Evolutionary conservation across 2,797 vertebrate species (phyloP), one percentile per base, ranked within the genome.

Genomic region (Sphaeramia orbicularis): DNA sequence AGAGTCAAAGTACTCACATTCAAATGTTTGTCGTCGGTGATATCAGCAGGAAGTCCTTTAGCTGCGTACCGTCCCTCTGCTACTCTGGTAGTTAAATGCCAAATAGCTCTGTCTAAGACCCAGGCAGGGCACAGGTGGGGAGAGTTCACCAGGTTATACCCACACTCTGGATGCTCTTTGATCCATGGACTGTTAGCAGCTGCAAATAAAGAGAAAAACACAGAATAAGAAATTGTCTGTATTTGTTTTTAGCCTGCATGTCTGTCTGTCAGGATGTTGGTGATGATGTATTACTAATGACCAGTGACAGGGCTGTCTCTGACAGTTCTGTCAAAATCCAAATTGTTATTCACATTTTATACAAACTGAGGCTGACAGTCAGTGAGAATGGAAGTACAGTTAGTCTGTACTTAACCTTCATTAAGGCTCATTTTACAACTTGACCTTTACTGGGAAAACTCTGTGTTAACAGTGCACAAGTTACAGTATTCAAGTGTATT

Each of bases 111-210:
- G 82, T 99, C 98, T 71, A 99, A 86, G 19, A 98, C 73, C 97
- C 97, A 99, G 42, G 98, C 96, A 14, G 97, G 96, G 42, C 96
- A 95, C 87, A 99, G 92, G 84, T 99, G 96, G 19, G 97, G 96
- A 19, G 97, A 98, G 90, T 98, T 99, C 0, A 96, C 87, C 71
- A 98, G 92, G 85, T 99, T 99, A 86, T 98, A 98, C 0, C 94
- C 95, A 70, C 97, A 97, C 83, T 99, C 98, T 1, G 98, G 98
- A 86, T 99, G 97, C 8, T 95, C 83, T 18, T 70, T 88, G 55
- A 99, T 92, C 98, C 97, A 99, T 38, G 76, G 71, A 48, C 97
- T 98, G 84, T 97, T 98, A 0, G 95, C 54, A 83, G 97, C 97
- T 99, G 78, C 24, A 27, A 27, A 27, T n/a, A 21, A 16, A 79